Evolutionary conservation across 2,797 vertebrate species (phyloP), one percentile per base, ranked within the genome.

Genomic region (Tauraco hartlaubi): DNA sequence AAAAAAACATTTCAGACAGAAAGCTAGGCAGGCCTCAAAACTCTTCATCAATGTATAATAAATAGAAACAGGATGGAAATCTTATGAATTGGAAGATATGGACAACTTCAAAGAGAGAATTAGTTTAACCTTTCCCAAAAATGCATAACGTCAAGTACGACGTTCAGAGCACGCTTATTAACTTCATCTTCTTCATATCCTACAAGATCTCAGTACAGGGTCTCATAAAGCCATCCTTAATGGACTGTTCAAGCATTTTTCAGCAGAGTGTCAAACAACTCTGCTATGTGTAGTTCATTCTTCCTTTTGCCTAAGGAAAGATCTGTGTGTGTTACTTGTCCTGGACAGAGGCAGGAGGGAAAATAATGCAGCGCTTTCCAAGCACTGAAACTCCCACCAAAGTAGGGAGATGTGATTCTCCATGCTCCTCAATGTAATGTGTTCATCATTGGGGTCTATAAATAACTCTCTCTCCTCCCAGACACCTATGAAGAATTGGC

Each of bases 381-480:
- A 62, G n/a, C 43, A 39, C 14, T 20, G 31, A 86, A 66, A 9
- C 18, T 46, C 46, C 29, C 48, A 48, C 20, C 39, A 72, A 72
- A 88, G 69, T 22, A 76, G 0, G 0, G 51, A 66, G 31, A 43
- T 63, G 17, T 4, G 23, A 46, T n/a, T 78, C 44, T 58, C 22
- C 37, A 18, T 7, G 18, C 6, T 84, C 35, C 35, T 31, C 0
- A 0, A 12, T 56, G 15, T 12, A 73, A 82, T 0, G 0, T 12
- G 28, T 11, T 67, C 81, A 66, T 33, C n/a, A 33, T 2, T 28
- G n/a, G 15, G 41, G 6, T 3, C 3, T n/a, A 56, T n/a, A 31
- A 79, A 88, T 22, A 22, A 4, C 4, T 7, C 29, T 46, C 41
- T 88, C 55, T 51, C 31, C 39, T 62, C 28, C 10, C 26, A 67